These are phyloP conservation scores for Cinara cedri DNA, from an alignment of 2,888 invertebrate genomes.

Conservation along the genomic window DNA sequence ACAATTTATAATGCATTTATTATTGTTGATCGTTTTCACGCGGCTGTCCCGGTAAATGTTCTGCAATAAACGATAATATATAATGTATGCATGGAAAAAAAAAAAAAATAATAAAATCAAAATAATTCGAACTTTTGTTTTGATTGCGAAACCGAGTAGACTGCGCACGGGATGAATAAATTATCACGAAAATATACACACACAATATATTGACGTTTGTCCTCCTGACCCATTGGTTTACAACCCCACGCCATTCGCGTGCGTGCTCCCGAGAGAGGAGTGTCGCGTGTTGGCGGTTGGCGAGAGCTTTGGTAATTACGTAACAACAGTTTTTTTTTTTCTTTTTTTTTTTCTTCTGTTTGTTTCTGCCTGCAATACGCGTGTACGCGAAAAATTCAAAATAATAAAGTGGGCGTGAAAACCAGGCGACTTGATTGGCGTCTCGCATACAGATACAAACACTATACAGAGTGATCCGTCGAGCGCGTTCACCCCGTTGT, in stretches of 20 bases:
- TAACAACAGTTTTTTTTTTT: neutral
- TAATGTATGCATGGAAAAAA: too few species aligned
- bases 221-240: constrained; percentile 20
- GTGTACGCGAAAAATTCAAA: neutral
- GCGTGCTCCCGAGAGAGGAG: constrained; percentile 30
- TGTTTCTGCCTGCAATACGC: neutral
- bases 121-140: too few species aligned
- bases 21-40: too few species aligned
- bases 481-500: too few species aligned
- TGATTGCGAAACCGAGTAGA: neutral
- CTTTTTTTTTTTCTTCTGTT: neutral
- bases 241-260: constrained; percentile 30
- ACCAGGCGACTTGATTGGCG: neutral
- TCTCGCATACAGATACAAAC: too few species aligned
- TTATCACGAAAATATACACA: neutral
- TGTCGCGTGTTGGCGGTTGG: constrained; percentile 36
- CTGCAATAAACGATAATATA: too few species aligned
- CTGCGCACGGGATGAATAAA: neutral
- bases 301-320: constrained; percentile 38
- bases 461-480: too few species aligned
- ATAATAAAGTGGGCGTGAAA: neutral
- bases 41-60: too few species aligned
- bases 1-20: too few species aligned
- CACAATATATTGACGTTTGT: constrained; percentile 30
- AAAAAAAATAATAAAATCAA: too few species aligned